Conservation (phyloP, 1,140 invertebrate species). For the Lordiphosa stackelbergi region DNA sequence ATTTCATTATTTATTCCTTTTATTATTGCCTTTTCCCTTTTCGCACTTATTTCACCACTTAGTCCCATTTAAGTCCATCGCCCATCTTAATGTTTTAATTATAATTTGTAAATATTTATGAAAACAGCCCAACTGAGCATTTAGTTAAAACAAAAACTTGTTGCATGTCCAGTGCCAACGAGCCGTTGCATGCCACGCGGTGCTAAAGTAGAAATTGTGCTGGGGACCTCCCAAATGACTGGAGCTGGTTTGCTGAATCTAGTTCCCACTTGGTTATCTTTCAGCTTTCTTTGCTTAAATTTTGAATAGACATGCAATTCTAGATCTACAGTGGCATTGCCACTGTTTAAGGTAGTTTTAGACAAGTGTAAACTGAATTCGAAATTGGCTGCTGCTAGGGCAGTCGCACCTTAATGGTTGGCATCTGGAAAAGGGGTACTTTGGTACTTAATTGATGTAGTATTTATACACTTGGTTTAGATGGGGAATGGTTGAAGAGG, state of each 20-base stretch:
- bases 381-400: slow-evolving; percentile 9
- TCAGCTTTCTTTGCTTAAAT: slow-evolving; percentile 23
- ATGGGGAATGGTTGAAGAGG: too few relatives aligned
- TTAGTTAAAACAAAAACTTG: slow-evolving; percentile 19
- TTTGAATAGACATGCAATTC: slow-evolving; percentile 37
- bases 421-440: slow-evolving; percentile 34
- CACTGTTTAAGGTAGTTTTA: too few relatives aligned
- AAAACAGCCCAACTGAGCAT: slow-evolving; percentile 5
- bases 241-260: neutral
- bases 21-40: too few relatives aligned
- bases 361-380: neutral
- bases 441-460: slow-evolving; percentile 22
- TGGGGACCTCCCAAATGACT: slow-evolving; percentile 33
- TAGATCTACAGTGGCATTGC: slow-evolving; percentile 13
- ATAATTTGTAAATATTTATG: slow-evolving; percentile 41
- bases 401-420: slow-evolving; percentile 25
- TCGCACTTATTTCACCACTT: neutral
- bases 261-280: slow-evolving; percentile 27
- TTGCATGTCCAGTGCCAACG: slow-evolving; percentile 11
- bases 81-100: neutral
- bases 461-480: too few relatives aligned
- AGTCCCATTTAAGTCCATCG: slow-evolving; percentile 13
- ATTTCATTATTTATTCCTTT: too few relatives aligned
- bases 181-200: slow-evolving; percentile 21
- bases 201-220: slow-evolving; percentile 2